Base-by-base conservation (phyloP, 2,113 vertebrate genomes). In the Tachuris rubrigastra region DNA sequence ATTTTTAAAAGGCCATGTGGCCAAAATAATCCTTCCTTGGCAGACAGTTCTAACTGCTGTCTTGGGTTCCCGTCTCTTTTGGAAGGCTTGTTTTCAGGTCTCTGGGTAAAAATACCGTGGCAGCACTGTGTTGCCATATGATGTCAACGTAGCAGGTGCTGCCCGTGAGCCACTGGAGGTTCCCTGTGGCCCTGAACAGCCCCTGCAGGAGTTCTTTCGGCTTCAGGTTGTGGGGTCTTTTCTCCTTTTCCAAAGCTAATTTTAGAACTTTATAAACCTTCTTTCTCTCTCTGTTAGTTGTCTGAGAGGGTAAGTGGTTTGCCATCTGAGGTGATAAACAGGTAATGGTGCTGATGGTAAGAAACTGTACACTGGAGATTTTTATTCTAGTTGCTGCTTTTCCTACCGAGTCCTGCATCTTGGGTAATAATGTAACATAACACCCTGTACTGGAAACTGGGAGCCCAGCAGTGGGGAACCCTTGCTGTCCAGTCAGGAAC, bases 121-220 rank as follows among this genome's bases (percentile, higher is more conserved):
- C 59, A 63, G 49, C 71, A 62, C 33, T 4, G 8, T 28, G 62
- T 44, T 5, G 3, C 55, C 11, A 0, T 35, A 5, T 24, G 7
- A 28, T 7, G 1, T 44, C 9, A 14, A 78, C 50, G 47, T 27
- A 2, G 0, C 3, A 4, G 1, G 2, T 0, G 2, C 74, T 78
- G 2, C 1, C 1, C 2, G 2, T 12, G 66, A 50, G 35, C 27
- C 5, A 4, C 9, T 37, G 37, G 44, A 47, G 17, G 12, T n/a
- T 63, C 49, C 15, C 5, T 25, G 33, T 28, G 47, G 23, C 55
- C 39, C 50, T 20, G 16, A 59, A 28, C 33, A 47, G n/a, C 22
- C 12, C 25, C 25, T 31, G 14, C 3, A n/a, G 30, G 10, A 10
- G 12, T 37, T 33, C 76, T 31, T 84, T 85, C 21, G 4, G 4